phyloP scores from a whole-genome alignment of 2,797 vertebrate species.

The Bovichtus variegatus region DNA sequence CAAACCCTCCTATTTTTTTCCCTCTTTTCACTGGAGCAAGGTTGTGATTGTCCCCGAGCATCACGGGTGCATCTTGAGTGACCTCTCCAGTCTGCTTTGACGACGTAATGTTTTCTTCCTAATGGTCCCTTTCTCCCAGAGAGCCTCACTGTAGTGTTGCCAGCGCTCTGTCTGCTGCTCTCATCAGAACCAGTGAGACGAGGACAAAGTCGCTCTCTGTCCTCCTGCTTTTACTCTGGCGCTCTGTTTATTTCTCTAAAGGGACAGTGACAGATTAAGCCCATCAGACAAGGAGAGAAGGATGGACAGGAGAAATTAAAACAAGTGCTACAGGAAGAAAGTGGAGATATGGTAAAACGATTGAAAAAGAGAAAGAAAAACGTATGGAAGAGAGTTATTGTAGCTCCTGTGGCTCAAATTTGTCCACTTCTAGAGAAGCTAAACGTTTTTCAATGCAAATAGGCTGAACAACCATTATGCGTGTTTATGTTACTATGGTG shows the following conservation, averaged over 20 bases:
- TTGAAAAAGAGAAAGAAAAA: slow-evolving; percentile 24
- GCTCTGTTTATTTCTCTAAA: slow-evolving; percentile 70
- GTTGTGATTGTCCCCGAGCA: slow-evolving; percentile 44
- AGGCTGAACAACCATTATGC: slow-evolving; percentile 25
- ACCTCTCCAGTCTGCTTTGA: slow-evolving; percentile 67
- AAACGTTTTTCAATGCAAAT: slow-evolving; percentile 46
- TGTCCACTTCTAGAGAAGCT: slow-evolving; percentile 34
- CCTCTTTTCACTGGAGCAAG: slow-evolving; percentile 14
- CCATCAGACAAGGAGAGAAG: slow-evolving; percentile 56
- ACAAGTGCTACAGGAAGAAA: slow-evolving; percentile 26
- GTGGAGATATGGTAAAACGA: slow-evolving; percentile 24
- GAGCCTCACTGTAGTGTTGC: slow-evolving; percentile 61
- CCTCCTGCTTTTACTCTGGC: slow-evolving; percentile 62
- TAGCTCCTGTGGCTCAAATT: slow-evolving; percentile 46
- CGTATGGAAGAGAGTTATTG: slow-evolving; percentile 20
- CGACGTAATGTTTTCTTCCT: slow-evolving; percentile 69
- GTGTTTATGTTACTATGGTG: slow-evolving; percentile 28
- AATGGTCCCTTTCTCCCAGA: slow-evolving; percentile 60
- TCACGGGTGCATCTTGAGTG: slow-evolving; percentile 49
- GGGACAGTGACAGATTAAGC: slow-evolving; percentile 73
- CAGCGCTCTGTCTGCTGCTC: slow-evolving; percentile 77
- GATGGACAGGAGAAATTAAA: slow-evolving; percentile 50
- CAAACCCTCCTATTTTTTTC: neutral
- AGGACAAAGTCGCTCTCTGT: slow-evolving; percentile 72
- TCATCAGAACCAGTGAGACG: slow-evolving; percentile 74